phyloP scores from a whole-genome alignment of 2,797 vertebrate genomes.

The Myotis vivesi region DNA sequence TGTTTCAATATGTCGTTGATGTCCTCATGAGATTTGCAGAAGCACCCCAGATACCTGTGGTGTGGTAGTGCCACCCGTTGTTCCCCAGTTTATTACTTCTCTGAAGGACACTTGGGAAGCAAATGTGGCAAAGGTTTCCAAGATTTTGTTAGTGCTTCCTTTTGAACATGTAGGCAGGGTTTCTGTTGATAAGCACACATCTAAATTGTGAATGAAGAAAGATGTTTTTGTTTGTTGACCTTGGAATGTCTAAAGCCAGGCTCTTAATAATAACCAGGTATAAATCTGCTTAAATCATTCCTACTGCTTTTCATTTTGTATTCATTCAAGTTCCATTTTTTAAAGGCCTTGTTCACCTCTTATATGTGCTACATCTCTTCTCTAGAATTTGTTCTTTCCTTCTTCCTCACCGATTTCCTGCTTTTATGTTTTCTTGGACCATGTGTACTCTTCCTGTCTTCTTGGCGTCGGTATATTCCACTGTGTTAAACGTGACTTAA shows the following conservation, averaged over 20 bases:
- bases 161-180: not conserved
- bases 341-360: not conserved
- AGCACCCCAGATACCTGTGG: not conserved
- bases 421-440: not conserved
- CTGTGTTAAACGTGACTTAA: not conserved
- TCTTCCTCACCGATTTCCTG: not conserved
- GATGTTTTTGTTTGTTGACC: not conserved
- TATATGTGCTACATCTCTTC: not conserved
- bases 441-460: not conserved
- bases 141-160: not conserved
- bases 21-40: not conserved
- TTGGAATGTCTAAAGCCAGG: not conserved
- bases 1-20: not conserved
- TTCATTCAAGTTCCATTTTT: not conserved
- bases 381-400: not conserved
- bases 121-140: not conserved
- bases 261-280: not conserved
- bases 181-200: not conserved
- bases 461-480: not conserved
- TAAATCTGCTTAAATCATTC: not conserved
- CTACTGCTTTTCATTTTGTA: not conserved
- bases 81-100: conserved; percentile 26
- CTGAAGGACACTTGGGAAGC: conserved; percentile 17
- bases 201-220: not conserved
- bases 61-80: not conserved